These are phyloP conservation scores for Caenorhabditis angaria DNA, from an alignment of 2,888 invertebrate genomes.

Conservation along the genomic window DNA sequence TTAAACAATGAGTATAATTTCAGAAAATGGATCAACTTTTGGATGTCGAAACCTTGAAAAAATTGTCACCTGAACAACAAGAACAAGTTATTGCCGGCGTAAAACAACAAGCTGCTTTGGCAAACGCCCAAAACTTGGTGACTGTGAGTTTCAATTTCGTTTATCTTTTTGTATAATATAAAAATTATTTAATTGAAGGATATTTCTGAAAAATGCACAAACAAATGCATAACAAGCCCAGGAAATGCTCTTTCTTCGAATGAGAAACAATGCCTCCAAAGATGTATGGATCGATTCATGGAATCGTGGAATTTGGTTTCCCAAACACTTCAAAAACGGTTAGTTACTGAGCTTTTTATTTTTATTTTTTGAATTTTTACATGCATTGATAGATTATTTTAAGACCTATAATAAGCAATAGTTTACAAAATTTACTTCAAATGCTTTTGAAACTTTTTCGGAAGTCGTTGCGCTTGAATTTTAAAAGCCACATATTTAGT, in stretches of 20 bases:
- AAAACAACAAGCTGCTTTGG: constrained; percentile 67
- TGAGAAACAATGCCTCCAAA: constrained; percentile 68
- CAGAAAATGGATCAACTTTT: constrained; percentile 63
- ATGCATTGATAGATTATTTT: too few species aligned
- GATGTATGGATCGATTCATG: constrained; percentile 81
- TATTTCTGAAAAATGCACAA: constrained; percentile 69
- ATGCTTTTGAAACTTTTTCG: too few species aligned
- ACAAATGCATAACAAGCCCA: constrained; percentile 68
- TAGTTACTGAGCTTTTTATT: too few species aligned
- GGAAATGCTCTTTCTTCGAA: constrained; percentile 58
- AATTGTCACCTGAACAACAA: constrained; percentile 67
- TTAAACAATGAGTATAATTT: neutral
- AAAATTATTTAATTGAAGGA: constrained; percentile 47
- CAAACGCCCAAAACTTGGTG: constrained; percentile 67
- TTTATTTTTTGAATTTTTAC: too few species aligned
- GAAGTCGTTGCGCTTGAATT: too few species aligned
- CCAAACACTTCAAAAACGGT: constrained; percentile 82
- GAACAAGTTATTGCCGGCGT: constrained; percentile 66
- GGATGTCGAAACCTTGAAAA: constrained; percentile 64
- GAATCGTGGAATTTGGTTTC: constrained; percentile 93
- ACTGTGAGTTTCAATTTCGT: constrained; percentile 63
- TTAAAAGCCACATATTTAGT: too few species aligned
- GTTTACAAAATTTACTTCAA: too few species aligned
- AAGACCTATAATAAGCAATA: too few species aligned
- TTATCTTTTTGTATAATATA: neutral